These are phyloP conservation scores for Drosophila meridiana DNA, from an alignment of 2,888 invertebrate species.

Conservation along the genomic window DNA sequence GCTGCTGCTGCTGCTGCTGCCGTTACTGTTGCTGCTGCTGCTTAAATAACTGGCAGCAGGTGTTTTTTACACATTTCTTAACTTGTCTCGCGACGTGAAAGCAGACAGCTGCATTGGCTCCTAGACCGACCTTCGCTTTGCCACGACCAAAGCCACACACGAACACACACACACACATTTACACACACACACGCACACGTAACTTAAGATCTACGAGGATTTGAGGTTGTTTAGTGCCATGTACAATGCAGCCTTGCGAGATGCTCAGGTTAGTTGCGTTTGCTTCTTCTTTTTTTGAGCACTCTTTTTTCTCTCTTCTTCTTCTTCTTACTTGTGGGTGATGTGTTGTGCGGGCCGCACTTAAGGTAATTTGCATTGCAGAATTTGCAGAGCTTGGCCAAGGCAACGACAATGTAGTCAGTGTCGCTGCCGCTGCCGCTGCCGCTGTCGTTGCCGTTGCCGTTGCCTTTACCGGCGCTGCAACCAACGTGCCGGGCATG, in stretches of 20 bases:
- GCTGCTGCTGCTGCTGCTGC: constrained; percentile 31
- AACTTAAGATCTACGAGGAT: constrained; percentile 82
- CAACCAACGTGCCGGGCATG: constrained; percentile 80
- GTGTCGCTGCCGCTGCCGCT: constrained; percentile 16
- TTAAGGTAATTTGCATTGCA: constrained; percentile 82
- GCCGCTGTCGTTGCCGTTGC: background rate
- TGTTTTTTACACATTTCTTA: constrained; percentile 80
- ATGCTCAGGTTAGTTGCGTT: constrained; percentile 36
- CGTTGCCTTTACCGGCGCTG: constrained; percentile 10
- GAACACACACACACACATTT: constrained; percentile 33
- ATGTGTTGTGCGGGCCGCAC: constrained; percentile 81
- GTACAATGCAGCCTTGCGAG: constrained; percentile 62
- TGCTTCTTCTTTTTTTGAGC: constrained; percentile 2
- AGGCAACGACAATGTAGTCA: constrained; percentile 55
- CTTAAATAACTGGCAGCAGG: constrained; percentile 80
- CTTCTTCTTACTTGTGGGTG: constrained; percentile 69
- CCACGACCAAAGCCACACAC: constrained; percentile 25
- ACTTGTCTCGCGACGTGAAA: constrained; percentile 73
- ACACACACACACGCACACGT: constrained; percentile 42
- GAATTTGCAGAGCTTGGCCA: constrained; percentile 79
- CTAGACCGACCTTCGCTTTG: constrained; percentile 31
- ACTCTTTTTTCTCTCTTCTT: constrained; percentile 16
- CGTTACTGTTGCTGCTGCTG: constrained; percentile 46
- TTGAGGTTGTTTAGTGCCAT: constrained; percentile 80
- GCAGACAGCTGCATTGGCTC: constrained; percentile 72